Conservation (phyloP, 2,888 invertebrate species). For the Eudemis profundana region DNA sequence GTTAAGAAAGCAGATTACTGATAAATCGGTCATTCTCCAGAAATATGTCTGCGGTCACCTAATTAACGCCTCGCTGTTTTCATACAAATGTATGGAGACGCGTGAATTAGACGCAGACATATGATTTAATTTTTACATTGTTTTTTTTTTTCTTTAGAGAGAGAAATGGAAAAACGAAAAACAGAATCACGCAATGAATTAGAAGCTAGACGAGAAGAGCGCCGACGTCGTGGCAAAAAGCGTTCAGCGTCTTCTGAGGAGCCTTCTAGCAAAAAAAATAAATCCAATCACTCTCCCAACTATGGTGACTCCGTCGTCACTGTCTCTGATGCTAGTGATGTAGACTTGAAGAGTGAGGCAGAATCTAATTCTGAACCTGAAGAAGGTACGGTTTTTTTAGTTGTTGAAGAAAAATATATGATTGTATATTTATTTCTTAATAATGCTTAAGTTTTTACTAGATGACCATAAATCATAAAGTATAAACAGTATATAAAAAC, state of each 20-base stretch:
- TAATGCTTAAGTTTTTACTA: background rate
- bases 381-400: slow-evolving; percentile 62
- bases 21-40: no score
- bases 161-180: slow-evolving; percentile 92
- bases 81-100: no score
- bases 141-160: slow-evolving; percentile 73
- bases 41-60: no score
- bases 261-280: slow-evolving; percentile 69
- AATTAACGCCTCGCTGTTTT: no score
- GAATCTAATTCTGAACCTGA: slow-evolving; percentile 71
- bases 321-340: slow-evolving; percentile 80
- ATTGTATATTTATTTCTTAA: background rate
- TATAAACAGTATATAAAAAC: background rate
- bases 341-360: slow-evolving; percentile 78
- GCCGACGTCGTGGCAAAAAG: slow-evolving; percentile 82
- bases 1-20: no score
- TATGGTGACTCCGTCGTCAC: slow-evolving; percentile 79
- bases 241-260: slow-evolving; percentile 70
- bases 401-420: background rate
- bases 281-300: slow-evolving; percentile 68
- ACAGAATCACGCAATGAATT: slow-evolving; percentile 90
- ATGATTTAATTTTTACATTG: slow-evolving; percentile 15
- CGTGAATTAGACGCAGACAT: no score
- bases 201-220: slow-evolving; percentile 88
- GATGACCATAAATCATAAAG: background rate